Base-by-base conservation (phyloP, 2,113 vertebrate species). In the Oreocharis arfaki region DNA sequence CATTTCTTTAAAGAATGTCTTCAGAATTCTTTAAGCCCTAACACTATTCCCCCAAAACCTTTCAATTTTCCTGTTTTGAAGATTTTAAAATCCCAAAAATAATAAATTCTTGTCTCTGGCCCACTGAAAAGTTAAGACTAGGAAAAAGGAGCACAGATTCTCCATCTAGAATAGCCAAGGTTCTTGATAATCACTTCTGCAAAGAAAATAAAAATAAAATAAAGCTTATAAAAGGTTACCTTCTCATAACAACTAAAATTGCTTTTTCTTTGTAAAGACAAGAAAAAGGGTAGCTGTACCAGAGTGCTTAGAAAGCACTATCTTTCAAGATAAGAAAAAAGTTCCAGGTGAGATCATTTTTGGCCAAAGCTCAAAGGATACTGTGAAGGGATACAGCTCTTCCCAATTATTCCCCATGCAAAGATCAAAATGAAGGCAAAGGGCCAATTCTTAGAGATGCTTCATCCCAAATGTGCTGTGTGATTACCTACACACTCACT, bases 381-480 rank as follows among this genome's bases (percentile, higher is more conserved):
- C 88, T 83, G 79, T 86, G 86, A 96, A 81, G 47, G 47, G 47
- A 88, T 75, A 84, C 83, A 96, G 89, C 86, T 96, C 90, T 92
- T 96, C 49, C 56, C 83, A 94, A 95, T 94, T 95, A 96, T 59
- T 93, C 47, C 77, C 68, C 24, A 49, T 3, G 19, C 84, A 93
- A 95, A 93, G 88, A 94, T 94, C 88, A 96, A 95, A 95, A 96
- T 92, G 69, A 93, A 93, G 93, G 95, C 95, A 96, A 81, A 92
- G 52, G 61, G 93, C 93, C 95, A 96, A 64, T 84, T 96, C 77
- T 87, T 70, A 64, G 69, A 87, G 80, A 84, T 88, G 63, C 73
- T 53, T 94, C 79, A 88, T 86, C 65, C 60, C 56, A 93, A 96
- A 96, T 77, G 76, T 87, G 69, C 56, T 53, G 23, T 17, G 50